These are phyloP conservation scores for Heteropelma amictum DNA, from an alignment of 2,888 invertebrate genomes.

Conservation along the genomic window DNA sequence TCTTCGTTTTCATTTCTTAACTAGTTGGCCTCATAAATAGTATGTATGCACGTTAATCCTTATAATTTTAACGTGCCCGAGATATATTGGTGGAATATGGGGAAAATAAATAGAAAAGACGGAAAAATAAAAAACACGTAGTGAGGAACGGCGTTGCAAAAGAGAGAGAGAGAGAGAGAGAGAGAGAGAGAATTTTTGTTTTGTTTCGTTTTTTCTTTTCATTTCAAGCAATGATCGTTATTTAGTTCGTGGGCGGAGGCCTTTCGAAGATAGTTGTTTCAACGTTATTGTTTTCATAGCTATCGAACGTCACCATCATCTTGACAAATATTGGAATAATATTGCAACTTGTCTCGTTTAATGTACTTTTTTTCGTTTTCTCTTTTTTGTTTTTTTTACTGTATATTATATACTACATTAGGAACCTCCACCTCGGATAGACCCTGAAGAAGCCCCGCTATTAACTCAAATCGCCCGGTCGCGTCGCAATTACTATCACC, in stretches of 20 bases:
- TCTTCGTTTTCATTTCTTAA: conserved; percentile 65
- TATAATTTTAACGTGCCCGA: conserved; percentile 59
- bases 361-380: conserved; percentile 16
- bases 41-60: conserved; percentile 48
- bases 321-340: conserved; percentile 54
- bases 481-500: neutral
- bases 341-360: conserved; percentile 47
- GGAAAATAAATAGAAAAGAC: conserved; percentile 54
- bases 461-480: conserved; percentile 26
- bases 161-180: conserved; percentile 37
- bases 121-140: conserved; percentile 51
- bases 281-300: conserved; percentile 13
- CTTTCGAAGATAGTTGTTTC: conserved; percentile 51
- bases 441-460: conserved; percentile 55
- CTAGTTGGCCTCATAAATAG: conserved; percentile 74
- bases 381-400: conserved; percentile 20
- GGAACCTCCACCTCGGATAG: conserved; percentile 57
- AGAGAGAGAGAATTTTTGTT: conserved; percentile 1
- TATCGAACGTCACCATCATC: conserved; percentile 36
- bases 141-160: conserved; percentile 21
- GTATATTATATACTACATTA: conserved; percentile 50
- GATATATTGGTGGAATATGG: conserved; percentile 52
- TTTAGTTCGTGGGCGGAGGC: conserved; percentile 38
- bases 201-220: neutral
- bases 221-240: conserved; percentile 15